phyloP scores from a whole-genome alignment of 2,797 vertebrate species.

The Pipistrellus nathusii region DNA sequence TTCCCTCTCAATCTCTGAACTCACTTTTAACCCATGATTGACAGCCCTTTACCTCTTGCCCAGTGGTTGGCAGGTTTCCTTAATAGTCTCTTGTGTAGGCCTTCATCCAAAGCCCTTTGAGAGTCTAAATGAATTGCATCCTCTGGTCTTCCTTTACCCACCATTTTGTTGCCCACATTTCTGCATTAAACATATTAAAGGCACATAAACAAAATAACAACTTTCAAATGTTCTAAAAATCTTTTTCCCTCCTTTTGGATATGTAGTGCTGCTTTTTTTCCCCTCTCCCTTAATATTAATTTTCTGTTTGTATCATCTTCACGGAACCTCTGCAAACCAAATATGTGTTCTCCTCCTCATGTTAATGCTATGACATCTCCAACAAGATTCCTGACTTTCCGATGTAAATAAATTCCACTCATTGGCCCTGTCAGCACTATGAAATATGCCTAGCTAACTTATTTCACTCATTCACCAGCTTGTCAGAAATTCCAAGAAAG shows the following conservation, averaged over 20 bases:
- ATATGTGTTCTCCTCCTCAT: neutral
- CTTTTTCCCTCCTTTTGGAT: neutral
- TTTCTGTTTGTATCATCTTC: neutral
- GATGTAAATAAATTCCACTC: slow-evolving; percentile 21
- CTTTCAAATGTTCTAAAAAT: slow-evolving; percentile 59
- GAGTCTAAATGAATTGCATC: slow-evolving; percentile 78
- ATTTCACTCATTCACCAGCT: slow-evolving; percentile 30
- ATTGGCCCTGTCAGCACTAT: neutral
- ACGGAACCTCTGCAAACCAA: neutral
- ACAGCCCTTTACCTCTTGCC: slow-evolving; percentile 75
- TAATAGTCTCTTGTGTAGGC: slow-evolving; percentile 70
- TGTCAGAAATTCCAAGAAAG: slow-evolving; percentile 66
- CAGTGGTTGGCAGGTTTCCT: slow-evolving; percentile 74
- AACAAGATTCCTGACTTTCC: slow-evolving; percentile 53
- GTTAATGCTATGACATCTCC: neutral
- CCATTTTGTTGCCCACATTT: slow-evolving; percentile 69
- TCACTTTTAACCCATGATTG: slow-evolving; percentile 80
- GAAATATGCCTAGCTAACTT: slow-evolving; percentile 51
- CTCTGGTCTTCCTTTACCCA: slow-evolving; percentile 67
- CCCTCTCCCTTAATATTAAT: neutral
- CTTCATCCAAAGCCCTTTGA: slow-evolving; percentile 79
- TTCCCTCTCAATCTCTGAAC: slow-evolving; percentile 58
- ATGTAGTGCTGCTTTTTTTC: neutral
- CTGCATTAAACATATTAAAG: slow-evolving; percentile 64
- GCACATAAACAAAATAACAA: slow-evolving; percentile 64